Conservation (phyloP, 2,888 invertebrate genomes). For the Nymphalis urticae region DNA sequence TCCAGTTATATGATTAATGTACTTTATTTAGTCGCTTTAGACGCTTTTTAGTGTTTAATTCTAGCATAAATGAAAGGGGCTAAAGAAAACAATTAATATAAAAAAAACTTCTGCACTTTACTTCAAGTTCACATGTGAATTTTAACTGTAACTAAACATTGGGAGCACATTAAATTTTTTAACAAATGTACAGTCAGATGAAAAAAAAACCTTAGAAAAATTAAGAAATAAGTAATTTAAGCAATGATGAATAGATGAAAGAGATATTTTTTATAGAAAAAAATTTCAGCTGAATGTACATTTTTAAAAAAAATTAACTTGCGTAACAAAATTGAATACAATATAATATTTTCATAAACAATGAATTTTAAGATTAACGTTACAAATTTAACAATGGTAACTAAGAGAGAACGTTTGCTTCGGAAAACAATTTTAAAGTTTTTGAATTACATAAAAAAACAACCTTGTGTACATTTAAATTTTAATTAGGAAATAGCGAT, state of each 20-base stretch:
- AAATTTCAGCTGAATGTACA: conserved; percentile 1
- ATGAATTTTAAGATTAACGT: conserved; percentile 15
- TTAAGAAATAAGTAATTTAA: not conserved
- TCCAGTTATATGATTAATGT: too few species aligned
- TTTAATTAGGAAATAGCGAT: not conserved
- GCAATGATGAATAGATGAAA: not conserved
- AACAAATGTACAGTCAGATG: conserved; percentile 11
- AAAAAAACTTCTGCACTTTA: conserved; percentile 12
- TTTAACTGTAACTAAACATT: not conserved
- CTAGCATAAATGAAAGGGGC: not conserved
- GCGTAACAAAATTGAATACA: not conserved
- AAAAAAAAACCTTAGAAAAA: not conserved
- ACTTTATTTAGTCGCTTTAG: too few species aligned
- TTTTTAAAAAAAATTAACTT: not conserved
- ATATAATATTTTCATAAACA: conserved; percentile 7
- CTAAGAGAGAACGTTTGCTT: conserved; percentile 16
- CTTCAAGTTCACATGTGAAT: conserved; percentile 7
- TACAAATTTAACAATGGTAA: conserved; percentile 37
- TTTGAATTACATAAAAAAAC: conserved; percentile 1
- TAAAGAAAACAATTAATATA: not conserved
- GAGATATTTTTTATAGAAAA: not conserved
- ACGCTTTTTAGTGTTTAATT: too few species aligned
- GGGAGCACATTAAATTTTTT: conserved; percentile 10
- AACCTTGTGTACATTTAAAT: not conserved
- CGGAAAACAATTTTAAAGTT: conserved; percentile 5